These are phyloP conservation scores for Leptodactylus fallax DNA, from an alignment of 2,797 vertebrate genomes.

Conservation along the genomic window DNA sequence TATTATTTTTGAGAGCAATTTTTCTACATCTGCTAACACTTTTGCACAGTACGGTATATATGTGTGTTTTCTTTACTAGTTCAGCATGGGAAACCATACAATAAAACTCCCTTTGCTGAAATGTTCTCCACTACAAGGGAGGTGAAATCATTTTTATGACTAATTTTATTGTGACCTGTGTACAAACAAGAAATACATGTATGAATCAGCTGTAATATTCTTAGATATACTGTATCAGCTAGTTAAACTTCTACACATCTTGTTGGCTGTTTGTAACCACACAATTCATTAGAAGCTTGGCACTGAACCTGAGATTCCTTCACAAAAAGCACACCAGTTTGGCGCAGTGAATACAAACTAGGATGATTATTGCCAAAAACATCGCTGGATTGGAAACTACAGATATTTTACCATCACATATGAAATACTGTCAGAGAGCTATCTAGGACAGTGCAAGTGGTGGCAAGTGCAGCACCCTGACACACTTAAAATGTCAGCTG, in stretches of 20 bases:
- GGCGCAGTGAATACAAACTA: slow-evolving; percentile 28
- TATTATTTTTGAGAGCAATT: no score
- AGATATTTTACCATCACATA: neutral
- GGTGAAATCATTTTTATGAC: no score
- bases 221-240: neutral
- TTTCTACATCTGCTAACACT: no score
- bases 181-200: neutral
- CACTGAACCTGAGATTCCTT: slow-evolving; percentile 18
- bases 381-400: slow-evolving; percentile 30
- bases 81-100: no score
- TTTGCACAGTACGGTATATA: no score
- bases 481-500: no score
- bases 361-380: slow-evolving; percentile 20
- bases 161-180: neutral
- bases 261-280: slow-evolving; percentile 25
- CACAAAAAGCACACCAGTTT: slow-evolving; percentile 29
- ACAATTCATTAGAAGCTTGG: slow-evolving; percentile 41
- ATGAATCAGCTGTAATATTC: neutral
- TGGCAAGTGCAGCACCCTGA: neutral
- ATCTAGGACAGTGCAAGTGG: neutral
- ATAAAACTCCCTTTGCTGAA: no score
- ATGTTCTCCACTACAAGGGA: no score
- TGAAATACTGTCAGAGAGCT: neutral
- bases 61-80: no score
- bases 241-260: neutral